Evolutionary conservation across 2,888 invertebrate genomes (phyloP).

Genomic region (Aproaerema taeniolella): DNA sequence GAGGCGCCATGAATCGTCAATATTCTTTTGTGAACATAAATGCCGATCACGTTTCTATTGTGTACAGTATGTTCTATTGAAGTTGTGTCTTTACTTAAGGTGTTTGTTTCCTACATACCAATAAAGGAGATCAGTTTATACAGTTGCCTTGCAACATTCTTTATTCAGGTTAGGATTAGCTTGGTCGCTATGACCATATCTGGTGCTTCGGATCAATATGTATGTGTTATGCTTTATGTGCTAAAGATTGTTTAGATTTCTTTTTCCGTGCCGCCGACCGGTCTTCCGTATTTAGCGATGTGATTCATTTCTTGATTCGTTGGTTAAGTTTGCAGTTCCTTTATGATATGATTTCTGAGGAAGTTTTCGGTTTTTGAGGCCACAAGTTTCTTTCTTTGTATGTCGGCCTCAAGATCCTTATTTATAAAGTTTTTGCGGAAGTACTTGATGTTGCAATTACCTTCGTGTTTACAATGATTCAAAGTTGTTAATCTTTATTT

Average conservation of each 20-base stretch:
- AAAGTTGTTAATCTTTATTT: background rate
- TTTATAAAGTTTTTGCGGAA: background rate
- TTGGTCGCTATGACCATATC: constrained; percentile 45
- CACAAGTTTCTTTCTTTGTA: constrained; percentile 3
- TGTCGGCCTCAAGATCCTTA: background rate
- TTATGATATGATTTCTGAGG: constrained; percentile 13
- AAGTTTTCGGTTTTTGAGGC: constrained; percentile 8
- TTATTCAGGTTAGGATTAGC: constrained; percentile 38
- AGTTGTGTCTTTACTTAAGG: constrained; percentile 20
- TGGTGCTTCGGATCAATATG: constrained; percentile 44
- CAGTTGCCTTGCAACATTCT: constrained; percentile 38
- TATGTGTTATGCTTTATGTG: constrained; percentile 30
- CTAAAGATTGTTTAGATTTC: constrained; percentile 35
- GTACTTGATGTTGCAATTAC: background rate
- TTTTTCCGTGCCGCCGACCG: constrained; percentile 39
- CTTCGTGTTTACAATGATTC: background rate
- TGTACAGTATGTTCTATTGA: background rate
- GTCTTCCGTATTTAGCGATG: constrained; percentile 44
- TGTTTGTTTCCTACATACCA: constrained; percentile 48
- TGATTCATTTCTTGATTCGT: constrained; percentile 47
- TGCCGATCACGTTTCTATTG: constrained; percentile 32
- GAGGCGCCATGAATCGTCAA: constrained; percentile 21
- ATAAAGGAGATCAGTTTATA: constrained; percentile 41
- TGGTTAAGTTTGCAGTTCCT: constrained; percentile 24
- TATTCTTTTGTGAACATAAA: constrained; percentile 21